phyloP scores from a whole-genome alignment of 2,888 invertebrate genomes.

The Hedychridium roseum region DNA sequence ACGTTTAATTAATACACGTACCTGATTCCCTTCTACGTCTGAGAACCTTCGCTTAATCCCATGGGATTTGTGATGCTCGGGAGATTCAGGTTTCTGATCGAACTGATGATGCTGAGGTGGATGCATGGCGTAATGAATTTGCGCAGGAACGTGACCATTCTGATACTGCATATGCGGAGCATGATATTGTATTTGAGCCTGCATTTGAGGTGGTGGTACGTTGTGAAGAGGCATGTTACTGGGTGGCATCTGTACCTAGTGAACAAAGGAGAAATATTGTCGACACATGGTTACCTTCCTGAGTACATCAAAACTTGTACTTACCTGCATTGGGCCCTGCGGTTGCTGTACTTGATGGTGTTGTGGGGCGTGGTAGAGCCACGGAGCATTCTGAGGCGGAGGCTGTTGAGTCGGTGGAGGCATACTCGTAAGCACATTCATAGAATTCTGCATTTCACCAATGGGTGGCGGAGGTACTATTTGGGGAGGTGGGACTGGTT shows the following conservation, averaged over 20 bases:
- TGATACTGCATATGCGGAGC: slow-evolving; percentile 59
- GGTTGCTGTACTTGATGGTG: slow-evolving; percentile 45
- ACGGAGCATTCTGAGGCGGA: slow-evolving; percentile 56
- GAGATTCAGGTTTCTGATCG: slow-evolving; percentile 54
- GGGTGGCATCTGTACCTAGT: slow-evolving; percentile 47
- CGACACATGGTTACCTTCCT: too few relatives aligned
- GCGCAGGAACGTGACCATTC: slow-evolving; percentile 59
- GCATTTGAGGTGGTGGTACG: slow-evolving; percentile 53
- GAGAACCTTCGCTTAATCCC: slow-evolving; percentile 60
- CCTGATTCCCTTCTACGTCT: slow-evolving; percentile 56
- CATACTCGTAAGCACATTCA: slow-evolving; percentile 57
- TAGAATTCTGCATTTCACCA: slow-evolving; percentile 53
- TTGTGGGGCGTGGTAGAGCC: slow-evolving; percentile 56
- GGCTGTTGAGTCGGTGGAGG: slow-evolving; percentile 58
- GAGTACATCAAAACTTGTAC: background rate
- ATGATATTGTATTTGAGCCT: slow-evolving; percentile 58
- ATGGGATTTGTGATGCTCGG: slow-evolving; percentile 56
- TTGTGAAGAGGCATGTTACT: slow-evolving; percentile 47
- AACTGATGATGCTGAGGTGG: slow-evolving; percentile 51
- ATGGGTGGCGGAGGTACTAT: slow-evolving; percentile 58
- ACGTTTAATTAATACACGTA: slow-evolving; percentile 25
- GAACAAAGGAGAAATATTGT: too few relatives aligned
- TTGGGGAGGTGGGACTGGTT: slow-evolving; percentile 61
- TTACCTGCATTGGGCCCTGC: slow-evolving; percentile 55
- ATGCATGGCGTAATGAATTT: slow-evolving; percentile 57